These are phyloP conservation scores for Chamaedrilus cognettii DNA, from an alignment of 2,888 invertebrate genomes.

Conservation along the genomic window DNA sequence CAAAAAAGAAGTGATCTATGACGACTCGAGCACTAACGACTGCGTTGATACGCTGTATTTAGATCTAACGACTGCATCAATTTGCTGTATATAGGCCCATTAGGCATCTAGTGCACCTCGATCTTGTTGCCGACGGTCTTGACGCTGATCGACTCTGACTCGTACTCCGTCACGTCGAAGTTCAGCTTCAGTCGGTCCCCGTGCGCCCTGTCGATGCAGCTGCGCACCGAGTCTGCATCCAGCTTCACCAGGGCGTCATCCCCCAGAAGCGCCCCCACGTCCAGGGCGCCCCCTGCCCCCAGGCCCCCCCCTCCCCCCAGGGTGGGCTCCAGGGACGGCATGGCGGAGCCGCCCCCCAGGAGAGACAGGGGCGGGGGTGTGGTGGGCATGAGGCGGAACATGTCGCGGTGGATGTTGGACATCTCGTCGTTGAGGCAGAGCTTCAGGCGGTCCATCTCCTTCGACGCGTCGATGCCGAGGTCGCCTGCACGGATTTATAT, in stretches of 20 bases:
- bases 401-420: neutral
- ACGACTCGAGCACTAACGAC: too few species aligned
- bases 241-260: conserved; percentile 12
- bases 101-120: too few species aligned
- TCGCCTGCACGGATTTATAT: too few species aligned
- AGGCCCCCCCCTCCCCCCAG: too few species aligned
- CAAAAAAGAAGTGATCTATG: too few species aligned
- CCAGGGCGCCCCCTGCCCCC: too few species aligned
- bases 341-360: neutral
- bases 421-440: conserved; percentile 16
- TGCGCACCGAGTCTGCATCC: conserved; percentile 12
- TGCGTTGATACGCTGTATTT: too few species aligned
- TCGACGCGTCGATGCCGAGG: conserved; percentile 25
- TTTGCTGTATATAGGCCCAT: too few species aligned
- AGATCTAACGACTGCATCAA: too few species aligned
- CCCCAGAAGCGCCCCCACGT: too few species aligned
- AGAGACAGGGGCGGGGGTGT: neutral
- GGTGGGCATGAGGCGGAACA: conserved; percentile 14
- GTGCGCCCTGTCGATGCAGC: conserved; percentile 22
- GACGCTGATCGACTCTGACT: conserved; percentile 30
- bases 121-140: conserved; percentile 36
- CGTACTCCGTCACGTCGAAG: conserved; percentile 35
- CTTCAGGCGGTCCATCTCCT: conserved; percentile 26
- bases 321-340: neutral
- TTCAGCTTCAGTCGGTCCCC: conserved; percentile 25